Conservation (phyloP, 2,113 vertebrate genomes). For the Daphoenositta chrysoptera region DNA sequence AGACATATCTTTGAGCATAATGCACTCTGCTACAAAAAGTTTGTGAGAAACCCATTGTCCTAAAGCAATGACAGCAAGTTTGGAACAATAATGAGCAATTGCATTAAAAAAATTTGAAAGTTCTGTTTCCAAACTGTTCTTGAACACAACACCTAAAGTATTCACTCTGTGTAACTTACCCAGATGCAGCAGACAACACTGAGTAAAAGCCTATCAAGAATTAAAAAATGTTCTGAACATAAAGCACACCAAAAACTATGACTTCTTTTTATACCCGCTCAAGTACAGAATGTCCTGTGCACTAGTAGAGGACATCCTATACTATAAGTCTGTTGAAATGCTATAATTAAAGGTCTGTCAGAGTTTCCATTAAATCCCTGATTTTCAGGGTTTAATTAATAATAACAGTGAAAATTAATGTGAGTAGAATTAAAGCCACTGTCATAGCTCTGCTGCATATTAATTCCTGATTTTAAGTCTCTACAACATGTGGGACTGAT, state of each 20-base stretch:
- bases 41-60: background rate
- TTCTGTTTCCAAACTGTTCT: background rate
- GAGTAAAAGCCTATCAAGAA: background rate
- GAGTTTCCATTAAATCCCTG: constrained; percentile 79
- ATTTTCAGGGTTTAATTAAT: constrained; percentile 79
- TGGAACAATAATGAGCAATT: background rate
- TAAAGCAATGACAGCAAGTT: background rate
- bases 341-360: constrained; percentile 75
- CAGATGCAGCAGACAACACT: background rate
- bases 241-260: background rate
- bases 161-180: background rate
- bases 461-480: constrained; percentile 60
- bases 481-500: constrained; percentile 30
- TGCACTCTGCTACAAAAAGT: background rate
- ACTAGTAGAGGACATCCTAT: constrained; percentile 67
- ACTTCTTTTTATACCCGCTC: constrained; percentile 20
- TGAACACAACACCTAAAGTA: background rate
- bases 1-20: background rate
- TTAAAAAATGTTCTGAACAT: background rate
- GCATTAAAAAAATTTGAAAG: background rate
- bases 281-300: constrained; percentile 61
- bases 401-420: constrained; percentile 72
- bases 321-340: constrained; percentile 60
- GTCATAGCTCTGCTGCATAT: constrained; percentile 62
- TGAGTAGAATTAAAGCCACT: constrained; percentile 70